These are phyloP conservation scores for Plagodis pulveraria DNA, from an alignment of 2,888 invertebrate genomes.

Conservation along the genomic window DNA sequence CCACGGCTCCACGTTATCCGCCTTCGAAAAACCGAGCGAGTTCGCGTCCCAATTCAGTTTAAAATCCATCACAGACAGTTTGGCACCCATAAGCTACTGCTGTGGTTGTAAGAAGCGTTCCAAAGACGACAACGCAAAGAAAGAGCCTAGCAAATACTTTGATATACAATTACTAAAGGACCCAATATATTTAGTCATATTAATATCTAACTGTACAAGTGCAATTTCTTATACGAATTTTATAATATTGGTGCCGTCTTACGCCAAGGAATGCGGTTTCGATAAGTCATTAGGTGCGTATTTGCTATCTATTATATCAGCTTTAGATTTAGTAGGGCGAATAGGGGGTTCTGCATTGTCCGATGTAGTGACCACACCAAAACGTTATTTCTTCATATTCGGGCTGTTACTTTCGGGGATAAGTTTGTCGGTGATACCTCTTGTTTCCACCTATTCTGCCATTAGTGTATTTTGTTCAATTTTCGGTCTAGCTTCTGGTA, in stretches of 20 bases:
- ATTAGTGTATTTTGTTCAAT: constrained; percentile 89
- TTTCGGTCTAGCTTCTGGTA: constrained; percentile 93
- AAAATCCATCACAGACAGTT: constrained; percentile 86
- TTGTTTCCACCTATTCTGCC: constrained; percentile 86
- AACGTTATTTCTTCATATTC: constrained; percentile 92
- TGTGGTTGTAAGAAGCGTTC: constrained; percentile 67
- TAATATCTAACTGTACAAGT: constrained; percentile 93
- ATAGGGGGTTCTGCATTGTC: constrained; percentile 94
- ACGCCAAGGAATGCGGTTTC: constrained; percentile 89
- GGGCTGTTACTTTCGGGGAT: constrained; percentile 92
- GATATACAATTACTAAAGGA: constrained; percentile 90
- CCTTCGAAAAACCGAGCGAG: constrained; percentile 90
- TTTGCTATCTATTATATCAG: constrained; percentile 91
- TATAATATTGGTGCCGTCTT: constrained; percentile 91
- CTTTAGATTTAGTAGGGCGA: constrained; percentile 91
- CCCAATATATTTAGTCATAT: constrained; percentile 91
- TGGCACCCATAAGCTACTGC: constrained; percentile 74
- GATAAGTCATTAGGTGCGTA: constrained; percentile 89
- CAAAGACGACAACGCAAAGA: constrained; percentile 61
- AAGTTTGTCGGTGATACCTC: constrained; percentile 89
- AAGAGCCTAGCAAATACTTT: constrained; percentile 87
- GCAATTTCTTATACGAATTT: constrained; percentile 95
- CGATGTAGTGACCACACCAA: constrained; percentile 90
- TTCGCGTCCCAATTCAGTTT: constrained; percentile 92
- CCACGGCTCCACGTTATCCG: constrained; percentile 92